Evolutionary conservation across 2,888 invertebrate species (phyloP), one percentile per base, ranked within the genome.

Genomic region (Trissoscelio sp.): DNA sequence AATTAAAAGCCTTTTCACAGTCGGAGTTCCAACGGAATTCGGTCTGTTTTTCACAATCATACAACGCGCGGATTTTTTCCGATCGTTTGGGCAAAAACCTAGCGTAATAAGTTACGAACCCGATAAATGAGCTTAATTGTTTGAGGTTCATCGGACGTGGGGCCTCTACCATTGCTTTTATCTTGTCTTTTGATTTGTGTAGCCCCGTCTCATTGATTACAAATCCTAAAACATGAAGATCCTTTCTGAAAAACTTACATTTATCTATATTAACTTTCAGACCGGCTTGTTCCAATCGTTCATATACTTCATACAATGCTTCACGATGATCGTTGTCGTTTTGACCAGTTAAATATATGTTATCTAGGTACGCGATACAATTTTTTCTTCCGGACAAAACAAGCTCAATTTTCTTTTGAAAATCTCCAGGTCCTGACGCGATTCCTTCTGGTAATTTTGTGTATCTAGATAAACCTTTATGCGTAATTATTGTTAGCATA

Each of bases 291-390:
- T 46, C 34, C 28, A 70, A 48, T 14, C 58, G 44, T 14, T 7
- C n/a, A 6, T 34, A 70, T 0, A 37, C 48, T 18, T 31, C 34
- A 16, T 34, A n/a, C 7, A 72, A 20, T 3, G 58, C 51, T 14
- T 42, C 5, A 5, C 11, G 11, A 12, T 67, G 67, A 18, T 39
- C 44, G 4, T 12, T 16, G 2, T 18, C 37, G 16, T 1, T 39
- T 51, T 28, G 2, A 1, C 90, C 85, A 75, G 44, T 87, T 9
- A 92, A 79, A 2, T 90, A 62, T 51, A 92, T 90, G 83, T 91
- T 91, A 83, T 91, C 91, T 20, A 88, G 88, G 53, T 88, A 87
- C 60, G 89, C 90, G 22, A 89, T 77, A 2, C 85, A 86, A 0
- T 90, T 20, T 34, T 46, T 6, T 0, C 51, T 53, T 16, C 24